Conservation (phyloP, 2,797 vertebrate genomes). For the Zalophus californianus region DNA sequence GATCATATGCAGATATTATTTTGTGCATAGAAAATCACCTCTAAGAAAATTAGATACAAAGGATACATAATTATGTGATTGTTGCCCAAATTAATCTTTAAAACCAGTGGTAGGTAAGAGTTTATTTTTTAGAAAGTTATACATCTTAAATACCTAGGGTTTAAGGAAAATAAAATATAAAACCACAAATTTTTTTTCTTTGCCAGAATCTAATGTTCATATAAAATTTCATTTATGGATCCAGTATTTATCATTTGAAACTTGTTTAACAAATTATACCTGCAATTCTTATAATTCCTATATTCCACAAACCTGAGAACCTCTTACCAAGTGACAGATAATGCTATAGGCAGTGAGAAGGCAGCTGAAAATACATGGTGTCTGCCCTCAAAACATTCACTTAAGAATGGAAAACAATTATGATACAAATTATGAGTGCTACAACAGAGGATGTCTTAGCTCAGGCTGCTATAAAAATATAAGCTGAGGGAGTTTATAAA, state of each 20-base stretch:
- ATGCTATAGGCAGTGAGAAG: not conserved
- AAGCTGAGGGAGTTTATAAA: not conserved
- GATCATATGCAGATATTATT: conserved; percentile 57
- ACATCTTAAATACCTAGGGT: conserved; percentile 54
- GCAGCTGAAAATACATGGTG: not conserved
- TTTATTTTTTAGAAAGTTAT: conserved; percentile 68
- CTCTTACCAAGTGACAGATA: not conserved
- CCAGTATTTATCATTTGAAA: not conserved
- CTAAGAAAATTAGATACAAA: conserved; percentile 59
- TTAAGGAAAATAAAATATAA: conserved; percentile 67
- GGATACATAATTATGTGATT: conserved; percentile 58
- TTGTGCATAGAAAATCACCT: conserved; percentile 65
- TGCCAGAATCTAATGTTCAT: conserved; percentile 61
- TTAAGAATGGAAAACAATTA: not conserved
- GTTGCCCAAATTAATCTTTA: conserved; percentile 69
- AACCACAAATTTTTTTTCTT: not conserved
- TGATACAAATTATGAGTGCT: not conserved
- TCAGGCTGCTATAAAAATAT: not conserved
- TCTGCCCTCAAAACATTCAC: not conserved
- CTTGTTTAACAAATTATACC: conserved; percentile 15
- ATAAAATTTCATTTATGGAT: conserved; percentile 4
- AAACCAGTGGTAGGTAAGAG: conserved; percentile 6
- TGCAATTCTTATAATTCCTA: not conserved
- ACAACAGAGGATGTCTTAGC: not conserved
- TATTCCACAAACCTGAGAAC: not conserved